Evolutionary conservation across 2,113 vertebrate species (phyloP).

Genomic region (Microcebus griseorufus): DNA sequence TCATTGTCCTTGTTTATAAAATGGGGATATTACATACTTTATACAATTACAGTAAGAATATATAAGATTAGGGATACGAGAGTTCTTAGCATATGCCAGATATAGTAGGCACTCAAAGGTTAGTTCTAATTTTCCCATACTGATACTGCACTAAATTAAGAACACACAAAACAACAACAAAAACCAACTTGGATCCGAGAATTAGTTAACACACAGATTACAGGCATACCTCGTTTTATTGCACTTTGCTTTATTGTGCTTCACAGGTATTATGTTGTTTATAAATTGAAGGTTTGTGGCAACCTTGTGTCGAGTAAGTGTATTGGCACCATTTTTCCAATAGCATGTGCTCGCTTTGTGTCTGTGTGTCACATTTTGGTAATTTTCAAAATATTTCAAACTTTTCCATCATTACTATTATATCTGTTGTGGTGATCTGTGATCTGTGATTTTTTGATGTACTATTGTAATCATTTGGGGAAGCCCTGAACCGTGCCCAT

Average conservation of each 20-base stretch:
- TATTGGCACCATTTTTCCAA: neutral
- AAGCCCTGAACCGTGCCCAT: neutral
- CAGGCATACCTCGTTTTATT: neutral
- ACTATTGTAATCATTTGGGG: neutral
- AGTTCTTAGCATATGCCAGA: neutral
- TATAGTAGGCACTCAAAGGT: slow-evolving; percentile 49
- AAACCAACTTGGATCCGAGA: slow-evolving; percentile 48
- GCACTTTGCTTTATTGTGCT: neutral
- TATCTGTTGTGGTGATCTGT: neutral
- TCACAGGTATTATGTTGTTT: neutral
- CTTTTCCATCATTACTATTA: neutral
- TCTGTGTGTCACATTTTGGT: neutral
- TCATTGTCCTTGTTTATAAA: slow-evolving; percentile 37
- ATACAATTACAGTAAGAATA: neutral
- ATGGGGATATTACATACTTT: neutral
- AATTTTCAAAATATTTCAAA: neutral
- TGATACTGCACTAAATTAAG: slow-evolving; percentile 44
- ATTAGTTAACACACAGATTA: slow-evolving; percentile 24
- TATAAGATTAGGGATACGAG: neutral
- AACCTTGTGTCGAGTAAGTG: neutral
- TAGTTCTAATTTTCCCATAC: slow-evolving; percentile 31
- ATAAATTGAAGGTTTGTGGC: neutral
- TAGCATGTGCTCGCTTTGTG: neutral
- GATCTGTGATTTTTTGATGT: neutral
- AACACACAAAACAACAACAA: slow-evolving; percentile 57